phyloP scores from a whole-genome alignment of 2,888 invertebrate genomes.

The Drosophila fungiperda region DNA sequence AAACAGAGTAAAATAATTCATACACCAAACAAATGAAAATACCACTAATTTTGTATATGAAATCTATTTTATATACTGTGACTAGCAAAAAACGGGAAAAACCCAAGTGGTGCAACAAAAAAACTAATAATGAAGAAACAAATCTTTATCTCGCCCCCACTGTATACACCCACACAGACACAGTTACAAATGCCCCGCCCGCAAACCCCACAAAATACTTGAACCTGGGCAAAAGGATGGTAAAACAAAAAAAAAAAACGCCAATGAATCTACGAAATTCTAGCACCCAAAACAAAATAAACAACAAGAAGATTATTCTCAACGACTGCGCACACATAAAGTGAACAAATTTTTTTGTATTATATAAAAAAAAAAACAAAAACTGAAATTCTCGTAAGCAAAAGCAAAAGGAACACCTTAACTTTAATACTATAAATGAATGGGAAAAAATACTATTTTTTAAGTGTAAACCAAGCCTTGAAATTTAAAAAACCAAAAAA shows the following conservation, averaged over 20 bases:
- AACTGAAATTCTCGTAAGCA: constrained; percentile 29
- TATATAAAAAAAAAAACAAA: constrained; percentile 52
- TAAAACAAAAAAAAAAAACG: constrained; percentile 8
- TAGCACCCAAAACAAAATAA: constrained; percentile 35
- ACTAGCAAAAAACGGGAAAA: constrained; percentile 21
- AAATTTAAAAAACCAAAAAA: constrained; percentile 44
- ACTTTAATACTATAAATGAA: constrained; percentile 27
- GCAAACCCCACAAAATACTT: constrained; percentile 13
- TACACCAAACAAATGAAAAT: neutral
- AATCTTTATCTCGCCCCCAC: constrained; percentile 38
- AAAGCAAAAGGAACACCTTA: constrained; percentile 40
- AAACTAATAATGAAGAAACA: constrained; percentile 6
- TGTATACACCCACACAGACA: constrained; percentile 39
- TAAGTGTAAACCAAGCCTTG: constrained; percentile 73
- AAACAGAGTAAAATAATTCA: neutral
- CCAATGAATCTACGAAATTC: constrained; percentile 38
- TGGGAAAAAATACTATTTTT: constrained; percentile 65
- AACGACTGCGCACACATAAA: constrained; percentile 78
- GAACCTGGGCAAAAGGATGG: neutral
- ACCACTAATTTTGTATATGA: constrained; percentile 46
- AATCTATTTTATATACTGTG: constrained; percentile 65
- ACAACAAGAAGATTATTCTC: constrained; percentile 60
- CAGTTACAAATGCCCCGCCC: constrained; percentile 31
- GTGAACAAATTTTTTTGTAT: constrained; percentile 74
- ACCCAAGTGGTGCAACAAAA: constrained; percentile 12